Evolutionary conservation across 2,113 vertebrate genomes (phyloP), one percentile per base, ranked within the genome.

Genomic region (Percina caprodes): DNA sequence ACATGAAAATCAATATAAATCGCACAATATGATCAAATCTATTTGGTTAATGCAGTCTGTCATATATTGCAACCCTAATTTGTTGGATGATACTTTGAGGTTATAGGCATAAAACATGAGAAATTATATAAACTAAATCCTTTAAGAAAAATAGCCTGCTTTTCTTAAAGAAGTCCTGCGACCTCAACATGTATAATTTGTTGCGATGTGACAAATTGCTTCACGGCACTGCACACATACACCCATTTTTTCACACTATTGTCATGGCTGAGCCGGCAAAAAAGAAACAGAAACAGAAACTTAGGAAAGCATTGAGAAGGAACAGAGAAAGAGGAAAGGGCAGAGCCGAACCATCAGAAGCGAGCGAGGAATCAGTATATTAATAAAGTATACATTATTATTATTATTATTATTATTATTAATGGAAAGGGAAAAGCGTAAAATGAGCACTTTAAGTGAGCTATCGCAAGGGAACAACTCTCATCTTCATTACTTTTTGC

Each of bases 1-100:
- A 84, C 63, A 82, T 56, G 65, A 52, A 68, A 87, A 68, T 54
- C 26, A 48, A 61, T 66, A 16, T 6, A 49, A 55, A 19, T 54
- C 18, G 35, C 6, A 67, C 1, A 42, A 18, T 8, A 19, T 48
- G 16, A 63, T 46, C 15, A 11, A 54, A 60, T 19, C 15, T 33
- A 63, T 23, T 0, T 45, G 11, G 6, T 54, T 48, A 55, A 42
- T 45, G 49, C 4, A 2, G 8, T 74, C 18, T 33, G 21, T 70
- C 13, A 18, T 3, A 16, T 0, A 60, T 13, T 55, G 11, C 5
- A 69, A 23, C 15, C 5, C 42, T 51, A 26, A 54, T 69, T 6
- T 69, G 62, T 23, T 76, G 42, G 49, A 23, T 16, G 54, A 61
- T 1, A 21, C 13, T 46, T 58, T 39, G n/a, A 30, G 51, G 7